phyloP scores from a whole-genome alignment of 2,797 vertebrate genomes.

The Steatocranus sp. region DNA sequence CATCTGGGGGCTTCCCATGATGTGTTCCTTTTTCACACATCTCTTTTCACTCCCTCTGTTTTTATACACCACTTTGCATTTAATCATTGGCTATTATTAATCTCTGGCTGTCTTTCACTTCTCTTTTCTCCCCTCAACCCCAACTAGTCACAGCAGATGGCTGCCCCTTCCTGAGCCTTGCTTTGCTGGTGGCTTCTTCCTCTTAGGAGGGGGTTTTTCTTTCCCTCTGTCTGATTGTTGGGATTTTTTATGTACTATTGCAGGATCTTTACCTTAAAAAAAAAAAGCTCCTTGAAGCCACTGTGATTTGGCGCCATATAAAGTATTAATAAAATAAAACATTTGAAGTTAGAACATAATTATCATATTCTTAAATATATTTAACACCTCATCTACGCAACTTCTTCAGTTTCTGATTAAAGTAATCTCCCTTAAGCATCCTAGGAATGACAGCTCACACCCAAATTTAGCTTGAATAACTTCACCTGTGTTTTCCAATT shows the following conservation, averaged over 20 bases:
- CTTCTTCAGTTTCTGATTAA: not conserved
- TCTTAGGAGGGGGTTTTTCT: not conserved
- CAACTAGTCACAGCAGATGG: fast-evolving
- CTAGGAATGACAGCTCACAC: not conserved
- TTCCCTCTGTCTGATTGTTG: not conserved
- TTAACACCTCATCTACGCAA: not conserved
- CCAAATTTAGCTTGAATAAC: not conserved
- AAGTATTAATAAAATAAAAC: not conserved
- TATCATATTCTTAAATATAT: not conserved
- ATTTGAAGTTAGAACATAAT: not conserved
- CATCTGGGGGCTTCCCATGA: not conserved
- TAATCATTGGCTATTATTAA: not conserved
- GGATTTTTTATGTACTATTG: not conserved
- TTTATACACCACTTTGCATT: not conserved
- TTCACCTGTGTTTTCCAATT: not conserved
- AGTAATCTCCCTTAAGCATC: not conserved
- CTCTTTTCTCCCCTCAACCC: not conserved
- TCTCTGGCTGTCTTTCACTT: not conserved
- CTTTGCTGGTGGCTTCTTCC: not conserved
- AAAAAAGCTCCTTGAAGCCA: not conserved
- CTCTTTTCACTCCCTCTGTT: not conserved
- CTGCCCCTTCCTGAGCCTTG: not conserved
- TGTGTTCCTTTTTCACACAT: not conserved
- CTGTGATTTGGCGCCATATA: not conserved
- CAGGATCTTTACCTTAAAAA: not conserved